Percentiles rank a stretch among this genome's conserved stretches.
These are phyloP conservation scores for Kryptolebias ocellatus DNA, from an alignment of 2,797 vertebrate species.

Conservation along the genomic window DNA sequence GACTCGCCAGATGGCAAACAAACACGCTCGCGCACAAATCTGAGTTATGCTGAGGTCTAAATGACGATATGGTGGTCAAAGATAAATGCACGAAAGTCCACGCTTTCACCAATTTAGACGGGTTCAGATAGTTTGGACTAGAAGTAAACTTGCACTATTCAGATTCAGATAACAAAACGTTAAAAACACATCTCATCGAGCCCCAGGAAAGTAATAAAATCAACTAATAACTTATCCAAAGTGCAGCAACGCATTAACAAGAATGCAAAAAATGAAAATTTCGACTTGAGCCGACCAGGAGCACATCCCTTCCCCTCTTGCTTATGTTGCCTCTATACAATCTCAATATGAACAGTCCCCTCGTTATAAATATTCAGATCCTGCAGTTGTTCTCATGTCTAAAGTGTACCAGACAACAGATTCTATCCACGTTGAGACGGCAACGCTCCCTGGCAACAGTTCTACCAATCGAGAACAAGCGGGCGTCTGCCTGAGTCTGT, in stretches of 20 bases:
- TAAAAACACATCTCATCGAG: background rate
- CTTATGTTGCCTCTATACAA: constrained; percentile 70
- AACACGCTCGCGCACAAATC: constrained; percentile 29
- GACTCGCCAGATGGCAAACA: constrained; percentile 69
- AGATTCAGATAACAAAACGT: background rate
- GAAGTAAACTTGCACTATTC: constrained; percentile 29
- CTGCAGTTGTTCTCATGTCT: constrained; percentile 85
- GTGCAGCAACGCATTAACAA: background rate
- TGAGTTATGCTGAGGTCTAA: constrained; percentile 20
- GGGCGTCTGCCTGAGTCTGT: constrained; percentile 76
- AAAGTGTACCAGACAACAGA: constrained; percentile 83
- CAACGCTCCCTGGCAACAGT: constrained; percentile 84
- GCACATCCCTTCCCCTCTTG: constrained; percentile 19
- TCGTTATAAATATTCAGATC: constrained; percentile 87
- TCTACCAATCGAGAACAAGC: constrained; percentile 80
- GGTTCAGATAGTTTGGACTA: constrained; percentile 26
- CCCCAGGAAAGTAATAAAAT: constrained; percentile 1
- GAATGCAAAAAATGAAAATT: constrained; percentile 4
- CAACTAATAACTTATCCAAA: constrained; percentile 15
- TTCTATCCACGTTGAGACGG: constrained; percentile 82
- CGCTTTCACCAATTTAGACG: constrained; percentile 16
- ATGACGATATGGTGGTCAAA: constrained; percentile 43
- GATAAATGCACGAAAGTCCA: constrained; percentile 39
- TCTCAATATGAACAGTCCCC: constrained; percentile 78
- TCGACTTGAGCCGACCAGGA: constrained; percentile 17